Evolutionary conservation across 2,797 vertebrate species (phyloP), one percentile per base, ranked within the genome.

Genomic region (Gouania willdenowi): DNA sequence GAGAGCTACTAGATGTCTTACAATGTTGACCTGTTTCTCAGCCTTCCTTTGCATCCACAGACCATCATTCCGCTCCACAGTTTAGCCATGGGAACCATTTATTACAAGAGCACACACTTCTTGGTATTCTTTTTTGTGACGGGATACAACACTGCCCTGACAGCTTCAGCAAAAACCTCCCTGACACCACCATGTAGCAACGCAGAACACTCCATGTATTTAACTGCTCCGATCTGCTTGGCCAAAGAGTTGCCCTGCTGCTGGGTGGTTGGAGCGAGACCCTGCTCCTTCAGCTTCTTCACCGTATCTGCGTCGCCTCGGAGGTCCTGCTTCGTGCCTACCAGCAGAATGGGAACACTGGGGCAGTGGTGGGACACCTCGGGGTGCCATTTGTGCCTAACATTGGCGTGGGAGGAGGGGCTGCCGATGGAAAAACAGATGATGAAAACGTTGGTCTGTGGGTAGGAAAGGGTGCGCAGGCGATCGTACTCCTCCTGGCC

Each of bases 401-500:
- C 92, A 0, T 95, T 97, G 31, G 93, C 94, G 2, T 94, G 90
- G 29, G 93, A 96, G 0, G 92, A 97, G 19, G 93, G 94, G 50
- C 92, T 96, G 37, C 92, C 91, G 0, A 94, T 93, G 60, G 92
- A 97, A 74, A 94, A 98, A 54, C 94, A 97, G 61, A 98, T 95
- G 65, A 98, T 89, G 36, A 98, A 96, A 8, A 97, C 92, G 14
- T 93, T 95, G 62, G 93, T 97, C 61, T 97, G 92, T 3, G 92
- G 92, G 29, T 96, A 98, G 3, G 93, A 96, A 8, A 95, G 90
- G 0, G 91, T 97, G 63, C 90, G 90, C 50, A 97, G 87, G 6
- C 92, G 89, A 81, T 97, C 93, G 1, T 95, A 96, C 37, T 97
- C 93, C 80, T 98, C 94, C 55, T 98, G 94, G 10, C 93, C 94